Base-by-base conservation (phyloP, 2,113 vertebrate genomes). In the Ranitomeya imitator region DNA sequence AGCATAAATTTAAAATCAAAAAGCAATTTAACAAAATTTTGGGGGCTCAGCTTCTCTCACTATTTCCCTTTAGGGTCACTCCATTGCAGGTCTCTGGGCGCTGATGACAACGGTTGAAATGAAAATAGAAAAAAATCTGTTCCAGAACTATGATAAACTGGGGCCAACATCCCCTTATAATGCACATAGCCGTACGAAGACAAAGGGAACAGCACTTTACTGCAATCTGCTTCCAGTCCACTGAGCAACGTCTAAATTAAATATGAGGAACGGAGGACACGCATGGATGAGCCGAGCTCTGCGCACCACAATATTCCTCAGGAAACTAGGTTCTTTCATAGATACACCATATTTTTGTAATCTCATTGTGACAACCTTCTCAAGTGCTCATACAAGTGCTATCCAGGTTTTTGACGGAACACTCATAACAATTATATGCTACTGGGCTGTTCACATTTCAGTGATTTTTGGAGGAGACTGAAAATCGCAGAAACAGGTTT, bases 191-290 rank as follows among this genome's bases (percentile, higher is more conserved):
- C 23, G 61, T 14, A n/a, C 52, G 12, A 55, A 18, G 21, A n/a
- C 31, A 5, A 12, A 83, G 16, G 11, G 26, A 51, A 65, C 5
- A 83, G 81, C 81, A 83, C 61, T 83, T 65, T 83, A 10, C 81
- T 83, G 37, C 10, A 67, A 83, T 67, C 60, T 83, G 61, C 23
- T 83, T 83, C 81, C 81, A 83, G 37, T 51, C 45, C 81, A 65
- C 26, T 65, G 45, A 83, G 15, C 18, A 65, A 12, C 81, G 23
- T n/a, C 81, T 83, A 83, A 83, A 83, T 67, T 83, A 83, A 83
- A 83, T 83, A 83, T 83, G 81, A 83, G 81, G 60, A 67, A 67
- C 61, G n/a, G 37, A 83, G 81, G 37, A 51, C 81, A 67, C 21
- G 81, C 61, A 52, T 83, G 81, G 60, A 12, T 51, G 60, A 31